A percentile compares a stretch with the other conserved stretches of the same genome.
Evolutionary conservation across 1,140 invertebrate genomes (phyloP).

Genomic region (Orius insidiosus): DNA sequence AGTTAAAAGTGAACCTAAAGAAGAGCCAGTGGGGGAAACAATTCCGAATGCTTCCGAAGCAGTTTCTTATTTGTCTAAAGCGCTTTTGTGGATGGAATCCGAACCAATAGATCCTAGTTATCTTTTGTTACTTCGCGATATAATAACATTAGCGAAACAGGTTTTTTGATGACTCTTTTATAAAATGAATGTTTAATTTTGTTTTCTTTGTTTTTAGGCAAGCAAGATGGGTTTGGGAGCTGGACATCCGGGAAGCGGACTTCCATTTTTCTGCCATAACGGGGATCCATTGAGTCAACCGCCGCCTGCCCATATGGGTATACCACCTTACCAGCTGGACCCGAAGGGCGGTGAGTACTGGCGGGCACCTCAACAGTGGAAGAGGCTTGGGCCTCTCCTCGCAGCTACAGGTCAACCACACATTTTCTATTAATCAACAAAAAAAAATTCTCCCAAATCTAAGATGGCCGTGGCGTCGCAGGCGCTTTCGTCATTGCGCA

Average conservation of each 20-base stretch:
- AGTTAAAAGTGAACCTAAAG: slow-evolving; percentile 19
- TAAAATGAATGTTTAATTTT: slow-evolving; percentile 15
- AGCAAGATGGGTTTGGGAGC: slow-evolving; percentile 70
- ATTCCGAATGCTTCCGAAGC: slow-evolving; percentile 27
- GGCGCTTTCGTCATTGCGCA: no score
- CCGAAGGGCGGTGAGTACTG: slow-evolving; percentile 50
- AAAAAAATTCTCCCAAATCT: no score
- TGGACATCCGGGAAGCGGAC: slow-evolving; percentile 43
- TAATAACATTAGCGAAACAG: slow-evolving; percentile 25
- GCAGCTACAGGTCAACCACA: slow-evolving; percentile 22
- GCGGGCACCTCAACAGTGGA: slow-evolving; percentile 27
- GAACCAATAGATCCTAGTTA: slow-evolving; percentile 33
- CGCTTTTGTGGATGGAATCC: slow-evolving; percentile 34
- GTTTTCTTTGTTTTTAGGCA: slow-evolving; percentile 51
- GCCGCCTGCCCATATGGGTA: slow-evolving; percentile 92
- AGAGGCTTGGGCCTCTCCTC: slow-evolving; percentile 33
- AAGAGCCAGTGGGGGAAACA: slow-evolving; percentile 18
- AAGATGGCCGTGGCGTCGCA: no score
- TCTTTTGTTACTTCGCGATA: slow-evolving; percentile 30
- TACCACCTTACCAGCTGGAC: slow-evolving; percentile 80
- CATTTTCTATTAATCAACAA: no score
- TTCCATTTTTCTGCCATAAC: slow-evolving; percentile 82
- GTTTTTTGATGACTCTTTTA: slow-evolving; percentile 8
- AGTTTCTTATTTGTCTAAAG: slow-evolving; percentile 27
- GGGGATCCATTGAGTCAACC: slow-evolving; percentile 69